Base-by-base conservation (phyloP, 2,888 invertebrate species). In the Autographa pulchrina region DNA sequence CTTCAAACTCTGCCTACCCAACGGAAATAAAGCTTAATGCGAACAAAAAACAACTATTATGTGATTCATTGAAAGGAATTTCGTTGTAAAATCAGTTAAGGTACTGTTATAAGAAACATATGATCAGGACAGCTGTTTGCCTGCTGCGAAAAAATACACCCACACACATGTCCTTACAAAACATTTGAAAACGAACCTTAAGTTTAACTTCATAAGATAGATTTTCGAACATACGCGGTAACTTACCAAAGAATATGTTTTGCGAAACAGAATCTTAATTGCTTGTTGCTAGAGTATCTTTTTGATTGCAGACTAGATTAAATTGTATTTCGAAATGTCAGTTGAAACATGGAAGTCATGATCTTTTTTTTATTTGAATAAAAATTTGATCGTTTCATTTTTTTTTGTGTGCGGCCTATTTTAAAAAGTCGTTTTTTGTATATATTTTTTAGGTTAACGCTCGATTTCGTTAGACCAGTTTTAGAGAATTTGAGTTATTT, bases 91-190 rank as follows among this genome's bases (percentile, higher is more conserved):
- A 89, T 94, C 94, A 85, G 93, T 94, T 94, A 89, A 74, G 90
- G n/a, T 83, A 93, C 94, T 90, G 94, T 93, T 94, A 92, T 62
- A 66, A 69, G 72, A 81, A 92, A 90, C 94, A 94, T 91, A 87
- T 92, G 93, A 93, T 90, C 82, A 13, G 7, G 91, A 92, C 94
- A 94, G 94, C 94, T 94, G 94, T 89, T 91, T 91, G 90, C 87
- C 41, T 38, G 72, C 32, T 43, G 67, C 56, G 83, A 87, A 86
- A 89, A 82, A 74, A 81, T 79, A 81, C 88, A 84, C 87, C 83
- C 80, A 80, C 75, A 65, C 70, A 72, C 75, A 84, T 79, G 80
- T 81, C 74, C 60, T 54, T 60, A 0, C 1, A 4, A 2, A 16
- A 32, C 63, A 63, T 35, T 52, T 31, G 38, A 64, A 64, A 58